Evolutionary conservation across 1,140 invertebrate genomes (phyloP).

Genomic region (Leptinotarsa texana): DNA sequence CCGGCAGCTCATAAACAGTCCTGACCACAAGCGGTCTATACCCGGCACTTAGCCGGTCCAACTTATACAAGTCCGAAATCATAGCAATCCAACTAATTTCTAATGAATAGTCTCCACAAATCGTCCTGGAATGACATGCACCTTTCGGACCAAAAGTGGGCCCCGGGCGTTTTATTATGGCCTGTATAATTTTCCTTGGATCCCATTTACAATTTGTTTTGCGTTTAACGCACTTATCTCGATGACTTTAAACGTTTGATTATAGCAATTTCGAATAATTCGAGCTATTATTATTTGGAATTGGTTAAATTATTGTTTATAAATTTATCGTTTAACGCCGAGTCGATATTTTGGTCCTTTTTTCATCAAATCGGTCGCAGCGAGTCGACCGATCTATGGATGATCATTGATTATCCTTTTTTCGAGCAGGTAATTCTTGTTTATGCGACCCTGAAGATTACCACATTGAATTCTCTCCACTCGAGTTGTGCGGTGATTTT

Average conservation of each 20-base stretch:
- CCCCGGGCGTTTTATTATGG: slow-evolving; percentile 23
- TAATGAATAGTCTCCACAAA: slow-evolving; percentile 51
- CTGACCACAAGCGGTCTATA: not conserved
- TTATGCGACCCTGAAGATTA: slow-evolving; percentile 5
- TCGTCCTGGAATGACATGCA: slow-evolving; percentile 48
- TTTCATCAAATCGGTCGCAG: slow-evolving; percentile 20
- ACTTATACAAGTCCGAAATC: slow-evolving; percentile 39
- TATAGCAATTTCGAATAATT: slow-evolving; percentile 50
- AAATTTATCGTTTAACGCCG: slow-evolving; percentile 48
- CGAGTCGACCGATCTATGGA: slow-evolving; percentile 16
- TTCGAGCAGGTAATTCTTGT: slow-evolving; percentile 1
- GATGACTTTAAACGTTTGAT: slow-evolving; percentile 48
- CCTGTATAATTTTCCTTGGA: slow-evolving; percentile 44
- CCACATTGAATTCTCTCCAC: not conserved
- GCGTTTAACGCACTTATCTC: slow-evolving; percentile 42
- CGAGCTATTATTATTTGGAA: slow-evolving; percentile 49
- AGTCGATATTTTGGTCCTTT: slow-evolving; percentile 28
- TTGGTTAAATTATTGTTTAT: slow-evolving; percentile 49
- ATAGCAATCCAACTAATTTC: slow-evolving; percentile 51
- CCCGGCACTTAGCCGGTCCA: slow-evolving; percentile 24
- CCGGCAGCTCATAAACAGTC: not conserved
- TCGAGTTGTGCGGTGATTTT: no score
- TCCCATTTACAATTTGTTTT: slow-evolving; percentile 50
- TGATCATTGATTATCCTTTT: slow-evolving; percentile 15
- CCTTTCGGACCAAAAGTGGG: slow-evolving; percentile 37